These are phyloP conservation scores for Athalia cordata DNA, from an alignment of 2,888 invertebrate species.

Conservation along the genomic window DNA sequence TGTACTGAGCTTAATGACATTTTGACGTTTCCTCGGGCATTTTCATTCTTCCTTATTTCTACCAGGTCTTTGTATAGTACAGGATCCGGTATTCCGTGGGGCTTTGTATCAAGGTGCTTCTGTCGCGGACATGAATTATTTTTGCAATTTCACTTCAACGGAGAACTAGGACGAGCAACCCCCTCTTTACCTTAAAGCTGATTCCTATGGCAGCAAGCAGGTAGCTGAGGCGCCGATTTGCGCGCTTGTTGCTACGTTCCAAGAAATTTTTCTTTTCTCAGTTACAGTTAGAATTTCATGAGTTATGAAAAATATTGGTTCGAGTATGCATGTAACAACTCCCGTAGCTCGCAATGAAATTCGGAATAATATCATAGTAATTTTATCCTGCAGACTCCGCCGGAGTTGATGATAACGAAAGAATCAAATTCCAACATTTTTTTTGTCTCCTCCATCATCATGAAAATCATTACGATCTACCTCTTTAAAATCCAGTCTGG, in stretches of 20 bases:
- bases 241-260: neutral
- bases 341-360: conserved; percentile 14
- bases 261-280: neutral
- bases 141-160: conserved; percentile 31
- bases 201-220: neutral
- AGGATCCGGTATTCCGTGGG: neutral
- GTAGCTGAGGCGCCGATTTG: too few species aligned
- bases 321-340: too few species aligned
- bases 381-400: conserved; percentile 15
- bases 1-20: conserved; percentile 41
- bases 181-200: conserved; percentile 12
- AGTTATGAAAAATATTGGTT: too few species aligned
- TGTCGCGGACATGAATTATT: conserved; percentile 27
- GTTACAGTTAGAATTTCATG: too few species aligned
- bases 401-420: conserved; percentile 10
- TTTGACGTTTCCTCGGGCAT: conserved; percentile 35
- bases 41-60: conserved; percentile 37
- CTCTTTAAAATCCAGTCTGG: neutral
- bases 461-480: conserved; percentile 5
- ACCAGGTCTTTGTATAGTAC: conserved; percentile 1
- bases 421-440: conserved; percentile 3
- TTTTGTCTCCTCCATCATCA: neutral
- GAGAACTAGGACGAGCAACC: conserved; percentile 7
- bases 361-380: conserved; percentile 25
- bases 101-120: conserved; percentile 22